These are phyloP conservation scores for Scaptomyza pallida DNA, from an alignment of 1,140 invertebrate species.

Conservation along the genomic window DNA sequence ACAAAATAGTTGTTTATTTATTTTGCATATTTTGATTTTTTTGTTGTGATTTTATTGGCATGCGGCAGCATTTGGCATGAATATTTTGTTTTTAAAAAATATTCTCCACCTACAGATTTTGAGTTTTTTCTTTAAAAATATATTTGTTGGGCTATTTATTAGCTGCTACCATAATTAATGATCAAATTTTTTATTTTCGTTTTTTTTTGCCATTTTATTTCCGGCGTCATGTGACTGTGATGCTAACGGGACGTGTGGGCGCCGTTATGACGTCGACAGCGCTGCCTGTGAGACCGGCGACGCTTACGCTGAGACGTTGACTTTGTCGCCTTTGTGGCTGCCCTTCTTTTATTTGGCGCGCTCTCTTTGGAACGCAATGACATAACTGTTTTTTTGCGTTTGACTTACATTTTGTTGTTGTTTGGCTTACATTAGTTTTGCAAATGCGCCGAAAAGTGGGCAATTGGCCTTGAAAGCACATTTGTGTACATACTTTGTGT, in stretches of 20 bases:
- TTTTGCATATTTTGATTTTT: conserved; percentile 22
- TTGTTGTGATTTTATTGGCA: conserved; percentile 36
- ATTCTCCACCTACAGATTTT: conserved; percentile 57
- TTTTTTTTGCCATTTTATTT: conserved; percentile 5
- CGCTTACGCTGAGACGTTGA: background rate
- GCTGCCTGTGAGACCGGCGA: conserved; percentile 3
- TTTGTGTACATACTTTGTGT: conserved; percentile 2
- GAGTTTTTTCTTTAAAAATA: conserved; percentile 5
- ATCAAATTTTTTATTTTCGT: conserved; percentile 33
- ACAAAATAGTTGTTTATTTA: conserved; percentile 16
- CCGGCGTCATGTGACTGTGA: conserved; percentile 70
- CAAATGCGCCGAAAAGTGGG: conserved; percentile 40
- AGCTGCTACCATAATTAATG: conserved; percentile 46
- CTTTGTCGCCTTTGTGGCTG: conserved; percentile 30
- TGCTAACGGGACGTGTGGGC: conserved; percentile 54
- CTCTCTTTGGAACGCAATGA: conserved; percentile 27
- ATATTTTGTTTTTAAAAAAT: conserved; percentile 42
- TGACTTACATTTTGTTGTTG: conserved; percentile 7
- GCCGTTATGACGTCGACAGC: conserved; percentile 62
- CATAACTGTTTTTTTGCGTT: conserved; percentile 42
- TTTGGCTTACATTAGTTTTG: conserved; percentile 28
- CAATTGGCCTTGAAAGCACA: conserved; percentile 59
- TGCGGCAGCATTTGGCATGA: conserved; percentile 48
- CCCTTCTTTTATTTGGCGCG: conserved; percentile 12
- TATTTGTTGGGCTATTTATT: conserved; percentile 32